These are phyloP conservation scores for Sycobia sp. DNA, from an alignment of 1,140 invertebrate species.

Conservation along the genomic window DNA sequence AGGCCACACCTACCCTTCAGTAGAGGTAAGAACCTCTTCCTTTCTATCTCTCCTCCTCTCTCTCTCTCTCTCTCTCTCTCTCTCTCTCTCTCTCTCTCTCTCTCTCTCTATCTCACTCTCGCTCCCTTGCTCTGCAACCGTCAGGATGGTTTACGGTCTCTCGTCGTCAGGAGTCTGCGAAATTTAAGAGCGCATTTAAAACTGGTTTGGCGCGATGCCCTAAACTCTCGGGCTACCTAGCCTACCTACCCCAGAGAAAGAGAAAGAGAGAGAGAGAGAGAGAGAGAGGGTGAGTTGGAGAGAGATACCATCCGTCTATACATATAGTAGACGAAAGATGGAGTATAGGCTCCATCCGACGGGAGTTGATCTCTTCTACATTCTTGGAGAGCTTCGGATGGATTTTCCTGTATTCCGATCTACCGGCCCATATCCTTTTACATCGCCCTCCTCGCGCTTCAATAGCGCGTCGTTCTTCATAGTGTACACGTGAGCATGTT, in stretches of 20 bases:
- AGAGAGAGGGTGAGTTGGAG: no score
- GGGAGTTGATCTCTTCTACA: constrained; percentile 60
- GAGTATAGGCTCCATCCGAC: no score
- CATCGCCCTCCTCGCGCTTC: constrained; percentile 23
- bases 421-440: no score
- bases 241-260: constrained; percentile 44
- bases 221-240: constrained; percentile 42
- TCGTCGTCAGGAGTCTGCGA: constrained; percentile 56
- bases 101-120: no score
- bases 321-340: no score
- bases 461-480: constrained; percentile 32
- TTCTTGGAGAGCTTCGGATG: constrained; percentile 59
- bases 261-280: no score
- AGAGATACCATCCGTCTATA: no score
- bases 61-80: not conserved
- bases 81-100: no score
- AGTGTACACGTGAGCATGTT: not conserved
- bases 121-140: no score
- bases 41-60: no score
- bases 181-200: constrained; percentile 63
- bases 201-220: constrained; percentile 62
- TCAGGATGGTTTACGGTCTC: constrained; percentile 58
- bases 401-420: constrained; percentile 50
- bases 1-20: constrained; percentile 16
- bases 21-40: constrained; percentile 1